These are phyloP conservation scores for Muscicapa adusta DNA, from an alignment of 2,113 vertebrate species.

Conservation along the genomic window DNA sequence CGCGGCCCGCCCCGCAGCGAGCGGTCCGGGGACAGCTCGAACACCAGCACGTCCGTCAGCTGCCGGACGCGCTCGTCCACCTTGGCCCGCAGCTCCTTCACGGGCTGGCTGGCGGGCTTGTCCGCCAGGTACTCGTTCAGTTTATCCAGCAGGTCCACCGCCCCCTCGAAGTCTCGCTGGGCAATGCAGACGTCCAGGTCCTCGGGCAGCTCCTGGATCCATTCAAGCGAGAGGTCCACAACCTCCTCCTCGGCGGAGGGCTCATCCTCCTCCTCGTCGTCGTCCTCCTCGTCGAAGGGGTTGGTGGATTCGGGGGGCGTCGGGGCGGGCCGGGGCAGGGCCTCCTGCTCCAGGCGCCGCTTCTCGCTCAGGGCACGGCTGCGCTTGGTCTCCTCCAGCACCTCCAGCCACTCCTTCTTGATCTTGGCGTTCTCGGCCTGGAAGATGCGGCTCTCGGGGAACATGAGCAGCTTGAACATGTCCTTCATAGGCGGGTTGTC, in stretches of 20 bases:
- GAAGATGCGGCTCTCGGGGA: slow-evolving; percentile 94
- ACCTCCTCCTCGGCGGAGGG: slow-evolving; percentile 67
- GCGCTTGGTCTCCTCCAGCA: slow-evolving; percentile 94
- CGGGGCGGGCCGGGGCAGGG: slow-evolving; percentile 37
- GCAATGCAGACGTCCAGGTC: slow-evolving; percentile 97
- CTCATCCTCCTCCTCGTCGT: slow-evolving; percentile 67
- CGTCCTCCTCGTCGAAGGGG: slow-evolving; percentile 79
- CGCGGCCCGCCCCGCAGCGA: slow-evolving; percentile 90
- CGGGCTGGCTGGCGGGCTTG: slow-evolving; percentile 79
- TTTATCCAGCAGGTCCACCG: slow-evolving; percentile 93
- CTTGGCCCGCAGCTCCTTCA: slow-evolving; percentile 85
- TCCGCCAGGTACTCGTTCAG: slow-evolving; percentile 86
- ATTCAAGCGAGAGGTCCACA: slow-evolving; percentile 87
- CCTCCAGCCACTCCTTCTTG: slow-evolving; percentile 98
- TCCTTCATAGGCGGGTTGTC: slow-evolving; percentile 98
- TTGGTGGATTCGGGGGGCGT: slow-evolving; percentile 76
- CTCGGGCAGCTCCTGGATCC: slow-evolving; percentile 96
- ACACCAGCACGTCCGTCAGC: slow-evolving; percentile 93
- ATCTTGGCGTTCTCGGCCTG: slow-evolving; percentile 98
- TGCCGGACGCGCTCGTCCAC: slow-evolving; percentile 90
- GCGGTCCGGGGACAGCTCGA: slow-evolving; percentile 92
- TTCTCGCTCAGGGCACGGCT: slow-evolving; percentile 83
- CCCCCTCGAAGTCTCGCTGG: slow-evolving; percentile 95
- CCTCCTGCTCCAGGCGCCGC: slow-evolving; percentile 84
- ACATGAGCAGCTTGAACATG: slow-evolving; percentile 99